A percentile compares a stretch with the other conserved stretches of the same genome.
Evolutionary conservation across 2,797 vertebrate species (phyloP).

Genomic region (Pangasius mekongensis): DNA sequence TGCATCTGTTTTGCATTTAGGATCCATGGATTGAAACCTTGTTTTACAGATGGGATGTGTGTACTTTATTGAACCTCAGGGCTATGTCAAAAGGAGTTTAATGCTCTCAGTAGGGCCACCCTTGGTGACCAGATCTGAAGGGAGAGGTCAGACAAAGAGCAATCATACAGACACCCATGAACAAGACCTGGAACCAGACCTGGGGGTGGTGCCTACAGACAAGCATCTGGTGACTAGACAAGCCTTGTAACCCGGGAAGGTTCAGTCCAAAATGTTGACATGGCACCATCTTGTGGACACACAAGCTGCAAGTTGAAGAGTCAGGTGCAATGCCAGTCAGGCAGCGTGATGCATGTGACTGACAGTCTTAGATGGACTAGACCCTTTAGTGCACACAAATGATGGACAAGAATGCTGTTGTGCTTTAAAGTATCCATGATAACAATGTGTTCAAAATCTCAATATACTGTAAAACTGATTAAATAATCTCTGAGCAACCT

Average conservation of each 20-base stretch:
- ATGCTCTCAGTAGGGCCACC: neutral
- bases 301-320: neutral
- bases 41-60: neutral
- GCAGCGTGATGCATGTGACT: neutral
- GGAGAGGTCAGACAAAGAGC: neutral
- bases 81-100: neutral
- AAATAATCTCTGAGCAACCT: neutral
- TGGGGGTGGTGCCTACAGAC: neutral
- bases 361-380: neutral
- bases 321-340: neutral
- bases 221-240: neutral
- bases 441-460: neutral
- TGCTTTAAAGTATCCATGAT: neutral
- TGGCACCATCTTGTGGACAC: slow-evolving; percentile 25
- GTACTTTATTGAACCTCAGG: neutral
- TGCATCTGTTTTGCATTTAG: neutral
- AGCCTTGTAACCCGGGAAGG: neutral
- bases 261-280: slow-evolving; percentile 13
- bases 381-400: neutral
- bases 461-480: neutral
- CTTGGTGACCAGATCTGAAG: neutral
- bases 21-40: neutral
- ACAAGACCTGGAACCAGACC: neutral
- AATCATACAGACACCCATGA: neutral
- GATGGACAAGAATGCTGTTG: neutral